Evolutionary conservation across 2,797 vertebrate species (phyloP).

Genomic region (Spinibarbus caldwelli): DNA sequence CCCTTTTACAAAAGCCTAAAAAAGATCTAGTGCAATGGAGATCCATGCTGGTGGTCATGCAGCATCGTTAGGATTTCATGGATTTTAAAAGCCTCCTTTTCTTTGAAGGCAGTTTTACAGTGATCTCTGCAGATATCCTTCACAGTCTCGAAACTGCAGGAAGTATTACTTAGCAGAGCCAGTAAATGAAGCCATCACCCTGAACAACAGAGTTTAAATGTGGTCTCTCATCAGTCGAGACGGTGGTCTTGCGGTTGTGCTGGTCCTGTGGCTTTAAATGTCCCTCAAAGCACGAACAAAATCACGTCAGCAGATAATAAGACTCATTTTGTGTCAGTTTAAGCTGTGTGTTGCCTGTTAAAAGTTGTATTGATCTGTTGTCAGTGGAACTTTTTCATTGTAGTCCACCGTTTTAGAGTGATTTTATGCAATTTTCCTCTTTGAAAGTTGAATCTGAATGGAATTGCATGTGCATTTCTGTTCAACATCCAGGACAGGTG

Average conservation of each 20-base stretch:
- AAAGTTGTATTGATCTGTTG: neutral
- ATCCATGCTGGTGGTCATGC: no score
- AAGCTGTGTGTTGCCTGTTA: neutral
- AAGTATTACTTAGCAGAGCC: neutral
- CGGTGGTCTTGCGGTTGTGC: neutral
- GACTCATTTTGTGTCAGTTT: neutral
- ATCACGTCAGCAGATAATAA: neutral
- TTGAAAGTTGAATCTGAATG: neutral
- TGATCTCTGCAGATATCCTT: conserved; percentile 11
- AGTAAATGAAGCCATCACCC: neutral
- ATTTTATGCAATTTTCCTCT: neutral
- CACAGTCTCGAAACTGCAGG: neutral
- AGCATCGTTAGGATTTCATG: neutral
- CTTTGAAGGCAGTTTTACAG: neutral
- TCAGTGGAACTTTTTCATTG: neutral
- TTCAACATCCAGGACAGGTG: neutral
- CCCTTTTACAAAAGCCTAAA: neutral
- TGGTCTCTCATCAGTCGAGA: neutral
- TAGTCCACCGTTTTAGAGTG: neutral
- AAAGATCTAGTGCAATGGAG: conserved; percentile 3
- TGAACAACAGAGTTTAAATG: neutral
- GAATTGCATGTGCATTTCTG: neutral
- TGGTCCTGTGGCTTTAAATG: neutral
- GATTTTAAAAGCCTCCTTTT: conserved; percentile 17
- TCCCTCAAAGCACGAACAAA: neutral